phyloP scores from a whole-genome alignment of 2,797 vertebrate genomes.

The Cossypha heuglini region DNA sequence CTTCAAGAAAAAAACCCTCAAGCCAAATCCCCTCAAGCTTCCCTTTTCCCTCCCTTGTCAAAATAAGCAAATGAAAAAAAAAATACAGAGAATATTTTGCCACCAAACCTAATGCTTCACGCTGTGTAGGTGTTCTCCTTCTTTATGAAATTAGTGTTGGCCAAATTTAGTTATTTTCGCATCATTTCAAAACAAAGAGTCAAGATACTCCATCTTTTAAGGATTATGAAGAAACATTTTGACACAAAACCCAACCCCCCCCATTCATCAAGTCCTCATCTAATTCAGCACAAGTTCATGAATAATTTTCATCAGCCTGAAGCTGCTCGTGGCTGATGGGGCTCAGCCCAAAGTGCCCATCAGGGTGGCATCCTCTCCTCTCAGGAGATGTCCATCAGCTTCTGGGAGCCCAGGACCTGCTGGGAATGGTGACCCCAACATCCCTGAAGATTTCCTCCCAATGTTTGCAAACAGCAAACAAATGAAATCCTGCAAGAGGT shows the following conservation, averaged over 20 bases:
- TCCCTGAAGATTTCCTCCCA: neutral
- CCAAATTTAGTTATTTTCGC: conserved; percentile 4
- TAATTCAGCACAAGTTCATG: conserved; percentile 11
- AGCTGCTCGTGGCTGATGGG: neutral
- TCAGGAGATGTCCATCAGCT: neutral
- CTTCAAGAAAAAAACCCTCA: neutral
- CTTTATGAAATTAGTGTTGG: neutral
- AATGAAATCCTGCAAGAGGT: neutral
- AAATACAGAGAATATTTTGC: neutral
- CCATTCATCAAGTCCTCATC: conserved; percentile 8
- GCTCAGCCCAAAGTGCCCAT: neutral
- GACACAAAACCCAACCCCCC: neutral
- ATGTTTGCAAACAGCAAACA: rapidly evolving
- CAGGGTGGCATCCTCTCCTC: neutral
- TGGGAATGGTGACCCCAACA: neutral
- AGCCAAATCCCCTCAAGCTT: neutral
- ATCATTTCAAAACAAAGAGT: neutral
- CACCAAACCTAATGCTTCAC: neutral
- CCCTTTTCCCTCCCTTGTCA: neutral
- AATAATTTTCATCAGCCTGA: neutral
- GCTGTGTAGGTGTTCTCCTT: neutral
- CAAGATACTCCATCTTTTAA: neutral
- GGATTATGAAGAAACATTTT: neutral
- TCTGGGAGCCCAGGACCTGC: neutral
- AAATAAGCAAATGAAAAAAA: neutral